A percentile compares a stretch with the other conserved stretches of the same genome.
Conservation (phyloP, 2,888 invertebrate genomes). For the Sesamia inferens region DNA sequence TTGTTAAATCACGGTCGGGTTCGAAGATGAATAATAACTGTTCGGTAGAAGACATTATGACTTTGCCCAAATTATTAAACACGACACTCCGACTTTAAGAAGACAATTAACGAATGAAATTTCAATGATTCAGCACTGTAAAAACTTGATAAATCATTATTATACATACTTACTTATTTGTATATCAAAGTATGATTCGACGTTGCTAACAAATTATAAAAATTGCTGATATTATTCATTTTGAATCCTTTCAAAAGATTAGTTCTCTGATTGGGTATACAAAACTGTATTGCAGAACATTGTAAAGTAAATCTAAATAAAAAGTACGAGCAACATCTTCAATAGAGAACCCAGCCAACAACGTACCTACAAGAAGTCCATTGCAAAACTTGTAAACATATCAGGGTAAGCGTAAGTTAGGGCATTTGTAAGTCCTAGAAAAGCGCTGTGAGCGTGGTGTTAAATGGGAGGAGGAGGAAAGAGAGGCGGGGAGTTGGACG, state of each 20-base stretch:
- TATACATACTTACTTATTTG: constrained; percentile 19
- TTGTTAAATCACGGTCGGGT: constrained; percentile 61
- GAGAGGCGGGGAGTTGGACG: constrained; percentile 9
- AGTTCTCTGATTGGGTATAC: constrained; percentile 11
- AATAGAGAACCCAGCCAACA: constrained; percentile 46
- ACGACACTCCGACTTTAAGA: constrained; percentile 31
- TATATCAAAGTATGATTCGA: constrained; percentile 5
- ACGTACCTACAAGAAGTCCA: constrained; percentile 42
- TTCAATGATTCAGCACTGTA: constrained; percentile 42
- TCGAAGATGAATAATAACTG: constrained; percentile 55
- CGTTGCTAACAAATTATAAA: not conserved
- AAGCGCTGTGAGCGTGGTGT: constrained; percentile 55
- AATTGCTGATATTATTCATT: not conserved
- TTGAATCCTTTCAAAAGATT: constrained; percentile 13
- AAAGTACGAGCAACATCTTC: constrained; percentile 21
- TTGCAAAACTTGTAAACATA: constrained; percentile 61
- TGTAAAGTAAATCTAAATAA: constrained; percentile 32
- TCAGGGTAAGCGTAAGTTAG: constrained; percentile 57
- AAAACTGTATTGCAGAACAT: not conserved
- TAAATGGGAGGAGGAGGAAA: constrained; percentile 39
- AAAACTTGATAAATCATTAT: constrained; percentile 43
- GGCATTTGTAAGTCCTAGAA: constrained; percentile 62
- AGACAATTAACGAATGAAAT: constrained; percentile 45
- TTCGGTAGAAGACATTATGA: constrained; percentile 38
- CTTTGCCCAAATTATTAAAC: constrained; percentile 32